Percentiles rank a stretch among this genome's conserved stretches.
Conservation (phyloP, 1,140 invertebrate genomes). For the Drosophila kohkoa region DNA sequence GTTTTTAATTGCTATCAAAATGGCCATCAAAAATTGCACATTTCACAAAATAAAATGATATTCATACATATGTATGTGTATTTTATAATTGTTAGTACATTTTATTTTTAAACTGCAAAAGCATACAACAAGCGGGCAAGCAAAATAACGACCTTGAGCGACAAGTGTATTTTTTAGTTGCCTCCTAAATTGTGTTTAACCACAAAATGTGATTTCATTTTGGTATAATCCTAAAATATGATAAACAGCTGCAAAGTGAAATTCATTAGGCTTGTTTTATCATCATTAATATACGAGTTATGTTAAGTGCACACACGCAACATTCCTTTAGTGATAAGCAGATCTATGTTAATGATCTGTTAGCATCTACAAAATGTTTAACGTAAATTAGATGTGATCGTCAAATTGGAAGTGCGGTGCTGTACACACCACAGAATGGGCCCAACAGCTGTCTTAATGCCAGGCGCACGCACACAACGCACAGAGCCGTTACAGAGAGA, state of each 20-base stretch:
- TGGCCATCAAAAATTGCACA: conserved; percentile 6
- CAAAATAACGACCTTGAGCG: conserved; percentile 18
- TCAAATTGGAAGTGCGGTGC: conserved; percentile 20
- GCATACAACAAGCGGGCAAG: conserved; percentile 11
- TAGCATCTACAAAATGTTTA: background rate
- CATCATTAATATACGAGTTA: background rate
- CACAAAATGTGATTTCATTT: conserved; percentile 10
- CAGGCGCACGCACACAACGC: background rate
- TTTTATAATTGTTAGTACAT: conserved; percentile 20
- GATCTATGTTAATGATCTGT: conserved; percentile 13
- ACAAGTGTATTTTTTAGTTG: conserved; percentile 22
- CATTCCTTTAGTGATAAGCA: conserved; percentile 10
- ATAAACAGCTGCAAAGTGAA: conserved; percentile 18
- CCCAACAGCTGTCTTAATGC: conserved; percentile 9
- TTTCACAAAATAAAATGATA: conserved; percentile 11
- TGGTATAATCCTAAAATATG: conserved; percentile 6
- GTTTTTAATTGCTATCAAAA: conserved; percentile 12
- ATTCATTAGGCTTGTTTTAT: background rate
- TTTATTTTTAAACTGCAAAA: conserved; percentile 33
- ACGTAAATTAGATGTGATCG: background rate
- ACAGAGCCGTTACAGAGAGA: conserved; percentile 18
- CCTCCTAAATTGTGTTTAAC: conserved; percentile 17
- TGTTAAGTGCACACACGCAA: background rate
- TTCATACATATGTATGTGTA: conserved; percentile 5
- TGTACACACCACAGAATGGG: conserved; percentile 25